A percentile compares a stretch with the other conserved stretches of the same genome.
Evolutionary conservation across 2,797 vertebrate species (phyloP).

Genomic region (Acrossocheilus fasciatus): DNA sequence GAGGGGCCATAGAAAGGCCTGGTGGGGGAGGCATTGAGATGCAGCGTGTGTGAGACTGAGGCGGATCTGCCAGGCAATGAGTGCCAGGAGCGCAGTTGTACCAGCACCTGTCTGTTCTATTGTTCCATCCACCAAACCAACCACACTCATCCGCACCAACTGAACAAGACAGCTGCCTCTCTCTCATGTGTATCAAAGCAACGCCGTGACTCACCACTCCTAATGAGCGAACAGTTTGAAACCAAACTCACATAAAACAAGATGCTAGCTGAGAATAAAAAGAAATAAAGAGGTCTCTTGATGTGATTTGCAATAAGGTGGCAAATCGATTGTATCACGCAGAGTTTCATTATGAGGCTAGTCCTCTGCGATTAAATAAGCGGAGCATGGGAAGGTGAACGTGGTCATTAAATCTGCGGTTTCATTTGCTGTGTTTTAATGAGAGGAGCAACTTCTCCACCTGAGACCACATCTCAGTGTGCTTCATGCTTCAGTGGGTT

Average conservation of each 20-base stretch:
- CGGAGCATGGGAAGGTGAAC: conserved; percentile 56
- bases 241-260: conserved; percentile 15
- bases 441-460: conserved; percentile 65
- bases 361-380: conserved; percentile 38
- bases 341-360: conserved; percentile 1
- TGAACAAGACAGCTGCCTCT: conserved; percentile 48
- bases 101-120: conserved; percentile 61
- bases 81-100: conserved; percentile 58
- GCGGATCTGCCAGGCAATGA: conserved; percentile 55
- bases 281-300: not conserved
- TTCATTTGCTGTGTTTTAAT: conserved; percentile 63
- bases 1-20: conserved; percentile 8
- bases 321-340: not conserved
- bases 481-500: conserved; percentile 51
- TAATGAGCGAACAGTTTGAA: conserved; percentile 17
- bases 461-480: conserved; percentile 69
- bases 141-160: conserved; percentile 41
- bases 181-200: conserved; percentile 11
- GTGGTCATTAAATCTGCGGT: conserved; percentile 38
- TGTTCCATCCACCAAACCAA: conserved; percentile 53
- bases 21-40: conserved; percentile 37
- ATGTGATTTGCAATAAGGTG: conserved; percentile 8
- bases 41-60: conserved; percentile 26
- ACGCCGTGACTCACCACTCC: conserved; percentile 5
- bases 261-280: conserved; percentile 4